Evolutionary conservation across 2,113 vertebrate species (phyloP), one percentile per base, ranked within the genome.

Genomic region (Nycticorax nycticorax): DNA sequence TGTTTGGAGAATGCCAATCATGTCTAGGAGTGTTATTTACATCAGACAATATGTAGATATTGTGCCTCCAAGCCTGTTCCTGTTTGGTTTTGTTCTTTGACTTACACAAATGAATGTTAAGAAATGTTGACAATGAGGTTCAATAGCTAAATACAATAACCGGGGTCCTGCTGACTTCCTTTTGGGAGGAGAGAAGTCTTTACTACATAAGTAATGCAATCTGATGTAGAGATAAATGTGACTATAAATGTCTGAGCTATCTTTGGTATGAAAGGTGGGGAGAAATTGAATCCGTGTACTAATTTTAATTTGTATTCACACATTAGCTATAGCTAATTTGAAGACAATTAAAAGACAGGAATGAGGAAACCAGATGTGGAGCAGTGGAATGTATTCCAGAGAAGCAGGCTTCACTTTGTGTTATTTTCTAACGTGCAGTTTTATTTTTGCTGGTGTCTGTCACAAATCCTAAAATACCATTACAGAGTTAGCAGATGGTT

Each of bases 31-130:
- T 85, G 91, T 97, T 97, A 95, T 98, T 95, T 95, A 97, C 96
- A 92, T 97, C 97, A 96, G 98, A 98, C 97, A 98, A 93, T 97
- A 98, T 98, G 97, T 98, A 99, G 98, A 98, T 98, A 98, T 98
- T 97, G 96, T 97, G 96, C 97, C 97, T 98, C 95, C 97, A 97
- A 98, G 97, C 96, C 96, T 89, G 91, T 91, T 97, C 52, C 92
- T 98, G 92, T 97, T 97, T 72, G 75, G 98, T 98, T 98, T 97
- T 95, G 96, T 96, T 96, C 97, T 98, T 96, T 97, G 94, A 94
- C 96, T 95, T 97, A 97, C 98, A 98, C 98, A 97, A 97, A 97
- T 97, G 94, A 98, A 97, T 97, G 97, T 97, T 97, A 91, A 96
- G 95, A 96, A 96, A 95, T 87, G 83, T 96, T 95, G 96, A 97